Percentiles rank a stretch among this genome's conserved stretches.
These are phyloP conservation scores for Todiramphus chloris DNA, from an alignment of 2,113 vertebrate genomes.

Conservation along the genomic window DNA sequence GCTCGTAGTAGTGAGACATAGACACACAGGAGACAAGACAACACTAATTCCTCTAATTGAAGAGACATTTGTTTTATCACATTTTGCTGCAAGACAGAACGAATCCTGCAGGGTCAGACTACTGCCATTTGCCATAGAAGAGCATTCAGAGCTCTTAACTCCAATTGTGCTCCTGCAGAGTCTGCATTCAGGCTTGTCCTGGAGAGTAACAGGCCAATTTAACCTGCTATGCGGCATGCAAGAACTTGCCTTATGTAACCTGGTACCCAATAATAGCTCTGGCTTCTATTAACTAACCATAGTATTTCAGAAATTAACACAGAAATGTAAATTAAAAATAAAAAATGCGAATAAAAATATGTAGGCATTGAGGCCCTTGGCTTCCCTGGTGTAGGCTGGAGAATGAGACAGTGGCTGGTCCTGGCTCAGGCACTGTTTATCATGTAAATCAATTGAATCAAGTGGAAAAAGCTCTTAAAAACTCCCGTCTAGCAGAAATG, in stretches of 20 bases:
- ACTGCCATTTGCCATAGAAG: slow-evolving; percentile 21
- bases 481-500: slow-evolving; percentile 42
- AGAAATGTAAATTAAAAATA: background rate
- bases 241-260: background rate
- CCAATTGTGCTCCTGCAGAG: slow-evolving; percentile 46
- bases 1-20: background rate
- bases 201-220: slow-evolving; percentile 38
- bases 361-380: background rate
- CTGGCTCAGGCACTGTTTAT: slow-evolving; percentile 13
- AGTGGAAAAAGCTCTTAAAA: slow-evolving; percentile 35
- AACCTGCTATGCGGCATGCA: background rate
- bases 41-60: slow-evolving; percentile 27
- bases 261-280: background rate
- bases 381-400: background rate
- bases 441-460: slow-evolving; percentile 41
- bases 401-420: background rate
- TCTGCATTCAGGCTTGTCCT: slow-evolving; percentile 39
- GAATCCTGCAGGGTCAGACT: slow-evolving; percentile 15
- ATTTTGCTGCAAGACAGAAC: background rate
- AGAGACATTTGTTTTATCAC: slow-evolving; percentile 46
- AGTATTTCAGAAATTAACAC: slow-evolving; percentile 21
- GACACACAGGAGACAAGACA: background rate
- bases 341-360: background rate
- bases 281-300: background rate
- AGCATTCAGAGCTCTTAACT: slow-evolving; percentile 55